These are phyloP conservation scores for Callitettix versicolor DNA, from an alignment of 1,140 invertebrate genomes.

Conservation along the genomic window DNA sequence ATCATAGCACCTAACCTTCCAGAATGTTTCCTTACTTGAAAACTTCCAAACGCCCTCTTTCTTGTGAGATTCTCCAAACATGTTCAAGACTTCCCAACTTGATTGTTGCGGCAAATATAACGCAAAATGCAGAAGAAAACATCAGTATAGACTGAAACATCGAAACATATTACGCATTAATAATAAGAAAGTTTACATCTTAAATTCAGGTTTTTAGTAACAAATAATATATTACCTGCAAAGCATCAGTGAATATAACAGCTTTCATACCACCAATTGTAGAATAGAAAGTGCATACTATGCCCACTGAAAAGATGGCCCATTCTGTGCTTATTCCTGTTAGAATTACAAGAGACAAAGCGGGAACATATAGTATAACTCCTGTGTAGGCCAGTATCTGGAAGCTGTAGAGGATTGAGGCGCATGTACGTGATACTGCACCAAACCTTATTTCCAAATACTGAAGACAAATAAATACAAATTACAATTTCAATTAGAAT, in stretches of 20 bases:
- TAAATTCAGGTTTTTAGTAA: too few relatives aligned
- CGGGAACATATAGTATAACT: slow-evolving; percentile 84
- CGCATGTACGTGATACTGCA: slow-evolving; percentile 37
- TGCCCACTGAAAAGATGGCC: slow-evolving; percentile 68
- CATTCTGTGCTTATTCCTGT: slow-evolving; percentile 59
- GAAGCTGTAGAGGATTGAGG: slow-evolving; percentile 63
- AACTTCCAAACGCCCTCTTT: neutral
- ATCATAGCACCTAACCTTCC: too few relatives aligned
- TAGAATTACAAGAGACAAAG: slow-evolving; percentile 77
- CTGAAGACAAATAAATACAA: slow-evolving; percentile 36
- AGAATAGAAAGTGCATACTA: slow-evolving; percentile 78
- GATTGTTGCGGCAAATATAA: slow-evolving; percentile 57
- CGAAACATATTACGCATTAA: too few relatives aligned
- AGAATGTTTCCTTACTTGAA: slow-evolving; percentile 13
- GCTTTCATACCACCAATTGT: slow-evolving; percentile 82
- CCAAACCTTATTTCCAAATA: slow-evolving; percentile 80
- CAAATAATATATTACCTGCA: slow-evolving; percentile 49
- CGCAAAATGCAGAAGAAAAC: slow-evolving; percentile 62
- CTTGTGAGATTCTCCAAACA: slow-evolving; percentile 24
- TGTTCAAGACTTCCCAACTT: slow-evolving; percentile 44
- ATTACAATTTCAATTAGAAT: too few relatives aligned
- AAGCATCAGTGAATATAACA: slow-evolving; percentile 74
- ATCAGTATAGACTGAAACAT: slow-evolving; percentile 39
- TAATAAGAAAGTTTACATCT: too few relatives aligned
- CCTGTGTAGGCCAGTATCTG: slow-evolving; percentile 87